Evolutionary conservation across 2,888 invertebrate genomes (phyloP).

Genomic region (Tenthredo livida): DNA sequence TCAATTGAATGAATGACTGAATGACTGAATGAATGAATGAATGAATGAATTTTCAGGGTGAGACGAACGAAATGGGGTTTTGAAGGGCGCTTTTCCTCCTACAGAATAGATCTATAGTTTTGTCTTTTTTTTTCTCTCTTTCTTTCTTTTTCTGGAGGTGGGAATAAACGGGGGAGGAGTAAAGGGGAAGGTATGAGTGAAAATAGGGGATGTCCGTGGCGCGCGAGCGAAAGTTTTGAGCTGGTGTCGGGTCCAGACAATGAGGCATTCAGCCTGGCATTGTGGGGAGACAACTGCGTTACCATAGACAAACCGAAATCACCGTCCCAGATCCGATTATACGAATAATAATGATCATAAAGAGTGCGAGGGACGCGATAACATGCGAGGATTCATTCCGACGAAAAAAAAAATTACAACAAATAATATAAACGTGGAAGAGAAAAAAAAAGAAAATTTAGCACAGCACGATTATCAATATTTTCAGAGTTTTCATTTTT

Average conservation of each 20-base stretch:
- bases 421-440: not conserved
- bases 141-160: not conserved
- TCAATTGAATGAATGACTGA: conserved; percentile 59
- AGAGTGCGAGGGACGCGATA: conserved; percentile 56
- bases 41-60: conserved; percentile 17
- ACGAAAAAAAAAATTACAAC: not conserved
- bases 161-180: not conserved
- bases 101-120: not conserved
- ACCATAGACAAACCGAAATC: conserved; percentile 77
- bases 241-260: conserved; percentile 74
- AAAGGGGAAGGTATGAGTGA: conserved; percentile 22
- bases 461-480: not conserved
- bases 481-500: not conserved
- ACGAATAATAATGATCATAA: conserved; percentile 69
- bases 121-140: too few relatives aligned
- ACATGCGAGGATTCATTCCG: conserved; percentile 51
- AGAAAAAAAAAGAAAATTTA: not conserved
- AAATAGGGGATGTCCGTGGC: conserved; percentile 51
- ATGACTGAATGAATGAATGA: not conserved
- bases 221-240: conserved; percentile 73
- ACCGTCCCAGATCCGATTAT: conserved; percentile 75
- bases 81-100: not conserved
- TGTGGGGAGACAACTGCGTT: conserved; percentile 74
- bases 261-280: conserved; percentile 72
- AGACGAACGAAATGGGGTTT: not conserved